Evolutionary conservation across 92 coral and sea anemone genomes (phyloP).

Genomic region (Parazoanthus darwini): DNA sequence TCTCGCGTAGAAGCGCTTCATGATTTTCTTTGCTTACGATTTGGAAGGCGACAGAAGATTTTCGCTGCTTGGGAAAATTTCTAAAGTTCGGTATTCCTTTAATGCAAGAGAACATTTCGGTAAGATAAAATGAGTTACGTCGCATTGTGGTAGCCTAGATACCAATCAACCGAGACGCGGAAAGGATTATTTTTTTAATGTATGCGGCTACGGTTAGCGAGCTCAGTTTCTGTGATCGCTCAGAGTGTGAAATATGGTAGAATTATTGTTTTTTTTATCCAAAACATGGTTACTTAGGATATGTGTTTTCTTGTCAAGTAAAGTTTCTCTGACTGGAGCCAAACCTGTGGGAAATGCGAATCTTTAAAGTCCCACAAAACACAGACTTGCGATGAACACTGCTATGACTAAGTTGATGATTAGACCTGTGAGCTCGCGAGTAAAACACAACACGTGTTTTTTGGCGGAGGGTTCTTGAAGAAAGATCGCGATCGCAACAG

Average conservation of each 20-base stretch:
- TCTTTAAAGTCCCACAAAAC: not conserved
- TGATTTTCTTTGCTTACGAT: not conserved
- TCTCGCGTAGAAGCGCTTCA: not conserved
- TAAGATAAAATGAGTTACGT: not conserved
- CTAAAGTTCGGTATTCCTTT: not conserved
- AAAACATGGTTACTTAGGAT: constrained; percentile 51
- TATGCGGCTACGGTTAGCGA: constrained; percentile 42
- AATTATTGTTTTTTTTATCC: not conserved
- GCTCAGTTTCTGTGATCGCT: not conserved
- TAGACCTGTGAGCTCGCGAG: not conserved
- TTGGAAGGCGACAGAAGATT: not conserved
- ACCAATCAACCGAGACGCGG: constrained; percentile 48
- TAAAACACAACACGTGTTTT: constrained; percentile 1
- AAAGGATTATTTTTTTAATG: constrained; percentile 43
- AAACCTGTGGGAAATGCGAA: not conserved
- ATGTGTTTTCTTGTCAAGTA: not conserved
- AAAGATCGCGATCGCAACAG: not conserved
- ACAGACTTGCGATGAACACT: not conserved
- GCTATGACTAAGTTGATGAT: not conserved
- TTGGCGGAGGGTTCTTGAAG: not conserved
- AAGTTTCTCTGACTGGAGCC: not conserved
- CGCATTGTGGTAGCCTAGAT: constrained; percentile 17
- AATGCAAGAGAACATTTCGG: not conserved
- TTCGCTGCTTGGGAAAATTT: not conserved
- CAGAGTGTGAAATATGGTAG: not conserved